These are phyloP conservation scores for Spodoptera litura DNA, from an alignment of 1,140 invertebrate species.

Conservation along the genomic window DNA sequence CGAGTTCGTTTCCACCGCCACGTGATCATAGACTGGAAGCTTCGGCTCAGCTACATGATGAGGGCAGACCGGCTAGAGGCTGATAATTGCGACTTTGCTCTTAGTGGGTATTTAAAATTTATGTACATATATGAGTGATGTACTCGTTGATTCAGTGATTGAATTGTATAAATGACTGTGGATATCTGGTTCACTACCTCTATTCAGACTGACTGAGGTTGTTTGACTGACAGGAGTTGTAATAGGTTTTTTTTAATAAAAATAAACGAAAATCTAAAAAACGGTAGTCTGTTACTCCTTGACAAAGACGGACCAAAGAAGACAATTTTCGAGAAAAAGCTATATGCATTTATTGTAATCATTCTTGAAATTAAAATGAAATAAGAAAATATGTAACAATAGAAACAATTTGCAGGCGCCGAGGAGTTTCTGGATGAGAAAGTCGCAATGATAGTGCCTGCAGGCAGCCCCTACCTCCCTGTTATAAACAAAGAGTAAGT, in stretches of 20 bases:
- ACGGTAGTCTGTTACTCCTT: no score
- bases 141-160: no score
- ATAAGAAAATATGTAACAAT: background rate
- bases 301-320: no score
- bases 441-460: conserved; percentile 91
- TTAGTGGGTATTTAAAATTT: conserved; percentile 84
- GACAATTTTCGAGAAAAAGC: no score
- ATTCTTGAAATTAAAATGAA: background rate
- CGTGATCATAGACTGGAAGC: conserved; percentile 93
- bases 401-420: conserved; percentile 80
- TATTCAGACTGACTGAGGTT: no score
- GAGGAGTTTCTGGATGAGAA: conserved; percentile 93
- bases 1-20: conserved; percentile 89
- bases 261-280: no score
- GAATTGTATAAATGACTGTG: no score
- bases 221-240: no score
- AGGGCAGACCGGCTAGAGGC: conserved; percentile 87
- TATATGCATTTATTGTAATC: background rate
- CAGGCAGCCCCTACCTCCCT: conserved; percentile 91
- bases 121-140: background rate
- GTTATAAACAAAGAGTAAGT: conserved; percentile 88
- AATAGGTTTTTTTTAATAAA: no score
- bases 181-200: no score
- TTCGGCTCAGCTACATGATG: conserved; percentile 90
- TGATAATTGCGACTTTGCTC: conserved; percentile 90